A percentile compares a stretch with the other conserved stretches of the same genome.
phyloP scores from a whole-genome alignment of 1,140 invertebrate species.

The Drosophila aff. region DNA sequence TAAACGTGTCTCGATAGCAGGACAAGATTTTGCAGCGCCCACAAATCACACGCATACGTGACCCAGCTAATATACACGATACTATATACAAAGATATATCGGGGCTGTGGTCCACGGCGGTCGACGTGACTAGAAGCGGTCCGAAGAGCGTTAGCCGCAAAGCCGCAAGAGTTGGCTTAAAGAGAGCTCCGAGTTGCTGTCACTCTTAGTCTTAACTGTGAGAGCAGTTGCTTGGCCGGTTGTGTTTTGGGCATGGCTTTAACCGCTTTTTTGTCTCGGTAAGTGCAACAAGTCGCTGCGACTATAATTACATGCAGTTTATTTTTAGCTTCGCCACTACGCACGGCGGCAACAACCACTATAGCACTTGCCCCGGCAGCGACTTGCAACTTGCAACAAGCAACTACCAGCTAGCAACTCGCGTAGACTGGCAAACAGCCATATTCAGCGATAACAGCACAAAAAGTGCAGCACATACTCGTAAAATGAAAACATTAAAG shows the following conservation, averaged over 20 bases:
- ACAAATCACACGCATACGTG: slow-evolving; percentile 75
- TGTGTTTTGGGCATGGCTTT: slow-evolving; percentile 45
- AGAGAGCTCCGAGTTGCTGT: neutral
- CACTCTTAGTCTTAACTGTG: slow-evolving; percentile 2
- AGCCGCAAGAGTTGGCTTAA: slow-evolving; percentile 5
- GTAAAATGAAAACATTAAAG: slow-evolving; percentile 36
- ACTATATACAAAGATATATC: slow-evolving; percentile 31
- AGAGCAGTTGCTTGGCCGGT: slow-evolving; percentile 13
- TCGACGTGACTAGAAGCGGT: slow-evolving; percentile 40
- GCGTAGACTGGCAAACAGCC: slow-evolving; percentile 53
- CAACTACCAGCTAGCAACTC: slow-evolving; percentile 31
- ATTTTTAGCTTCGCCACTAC: slow-evolving; percentile 70
- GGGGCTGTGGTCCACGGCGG: slow-evolving; percentile 32
- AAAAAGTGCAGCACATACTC: slow-evolving; percentile 54
- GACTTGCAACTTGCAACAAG: slow-evolving; percentile 38
- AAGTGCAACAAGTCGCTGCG: slow-evolving; percentile 74
- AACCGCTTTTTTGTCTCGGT: slow-evolving; percentile 39
- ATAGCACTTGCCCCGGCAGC: slow-evolving; percentile 30
- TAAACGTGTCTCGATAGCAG: slow-evolving; percentile 60
- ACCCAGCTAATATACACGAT: slow-evolving; percentile 46
- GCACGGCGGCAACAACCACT: slow-evolving; percentile 31
- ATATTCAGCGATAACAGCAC: slow-evolving; percentile 62
- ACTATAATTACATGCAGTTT: slow-evolving; percentile 78
- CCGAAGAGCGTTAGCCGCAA: slow-evolving; percentile 11
- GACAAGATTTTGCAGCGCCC: slow-evolving; percentile 60